Percentiles rank a stretch among this genome's conserved stretches.
Evolutionary conservation across 2,888 invertebrate genomes (phyloP).

Genomic region (Dione vanillae): DNA sequence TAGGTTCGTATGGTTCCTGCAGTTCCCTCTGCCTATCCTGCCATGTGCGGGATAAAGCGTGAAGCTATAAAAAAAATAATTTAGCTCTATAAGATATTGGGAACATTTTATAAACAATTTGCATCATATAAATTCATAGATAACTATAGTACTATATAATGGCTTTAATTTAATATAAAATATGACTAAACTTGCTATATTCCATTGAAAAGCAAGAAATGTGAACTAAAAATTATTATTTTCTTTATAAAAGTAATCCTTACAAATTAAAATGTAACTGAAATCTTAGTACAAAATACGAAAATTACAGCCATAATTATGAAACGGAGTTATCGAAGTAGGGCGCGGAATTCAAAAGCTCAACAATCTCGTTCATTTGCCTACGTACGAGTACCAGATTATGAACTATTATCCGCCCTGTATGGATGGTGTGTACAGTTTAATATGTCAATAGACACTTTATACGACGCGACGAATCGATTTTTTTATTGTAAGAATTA

Average conservation of each 20-base stretch:
- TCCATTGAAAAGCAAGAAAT: background rate
- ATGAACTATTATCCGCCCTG: constrained; percentile 10
- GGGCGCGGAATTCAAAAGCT: constrained; percentile 24
- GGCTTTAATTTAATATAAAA: background rate
- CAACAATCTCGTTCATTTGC: constrained; percentile 22
- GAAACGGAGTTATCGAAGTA: constrained; percentile 14
- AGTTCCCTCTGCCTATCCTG: too few relatives aligned
- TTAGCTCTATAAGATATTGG: too few relatives aligned
- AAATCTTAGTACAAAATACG: background rate
- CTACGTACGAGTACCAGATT: constrained; percentile 7
- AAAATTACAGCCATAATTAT: constrained; percentile 3
- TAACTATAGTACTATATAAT: too few relatives aligned
- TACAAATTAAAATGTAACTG: background rate
- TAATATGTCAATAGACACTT: background rate
- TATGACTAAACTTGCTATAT: background rate
- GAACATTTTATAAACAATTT: too few relatives aligned
- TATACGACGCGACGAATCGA: too few relatives aligned
- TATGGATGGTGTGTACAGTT: background rate
- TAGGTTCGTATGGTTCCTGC: too few relatives aligned
- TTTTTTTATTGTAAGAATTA: too few relatives aligned
- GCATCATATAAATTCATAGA: too few relatives aligned
- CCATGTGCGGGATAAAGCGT: too few relatives aligned
- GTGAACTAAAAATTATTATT: background rate
- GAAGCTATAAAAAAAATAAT: too few relatives aligned
- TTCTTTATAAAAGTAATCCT: background rate